Percentiles rank a stretch among this genome's conserved stretches.
phyloP scores from a whole-genome alignment of 2,797 vertebrate genomes.

The Zonotrichia albicollis region DNA sequence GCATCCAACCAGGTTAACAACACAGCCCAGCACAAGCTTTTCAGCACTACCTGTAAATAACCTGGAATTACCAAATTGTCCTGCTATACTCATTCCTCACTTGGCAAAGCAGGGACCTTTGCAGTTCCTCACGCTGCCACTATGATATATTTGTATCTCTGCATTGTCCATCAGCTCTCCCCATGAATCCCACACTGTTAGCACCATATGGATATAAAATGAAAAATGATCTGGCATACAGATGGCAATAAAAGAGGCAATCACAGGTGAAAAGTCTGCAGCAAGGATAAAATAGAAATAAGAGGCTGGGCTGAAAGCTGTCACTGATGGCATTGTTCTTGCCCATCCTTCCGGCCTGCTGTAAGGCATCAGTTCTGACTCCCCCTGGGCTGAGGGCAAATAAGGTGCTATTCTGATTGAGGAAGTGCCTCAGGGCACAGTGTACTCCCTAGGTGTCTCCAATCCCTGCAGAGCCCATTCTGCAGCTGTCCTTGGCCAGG shows the following conservation, averaged over 20 bases:
- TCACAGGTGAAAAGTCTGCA: background rate
- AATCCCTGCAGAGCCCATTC: background rate
- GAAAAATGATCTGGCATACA: background rate
- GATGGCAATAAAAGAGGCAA: background rate
- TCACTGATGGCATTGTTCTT: background rate
- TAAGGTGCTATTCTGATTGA: background rate
- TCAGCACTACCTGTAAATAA: background rate
- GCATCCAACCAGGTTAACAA: background rate
- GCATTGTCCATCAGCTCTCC: background rate
- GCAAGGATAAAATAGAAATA: background rate
- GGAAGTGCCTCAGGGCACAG: background rate
- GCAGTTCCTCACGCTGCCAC: background rate
- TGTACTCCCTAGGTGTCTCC: background rate
- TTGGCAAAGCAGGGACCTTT: background rate
- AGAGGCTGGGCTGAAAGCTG: background rate
- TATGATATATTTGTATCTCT: background rate
- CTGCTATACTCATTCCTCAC: background rate
- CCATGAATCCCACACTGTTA: background rate
- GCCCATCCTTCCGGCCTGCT: background rate
- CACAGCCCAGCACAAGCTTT: background rate
- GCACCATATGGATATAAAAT: background rate
- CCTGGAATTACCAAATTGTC: background rate
- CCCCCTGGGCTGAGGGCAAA: background rate
- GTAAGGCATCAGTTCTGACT: background rate
- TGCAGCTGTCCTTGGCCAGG: background rate